Percentiles rank a stretch among this genome's conserved stretches.
Conservation (phyloP, 2,888 invertebrate genomes). For the Drosophila paramelanica region DNA sequence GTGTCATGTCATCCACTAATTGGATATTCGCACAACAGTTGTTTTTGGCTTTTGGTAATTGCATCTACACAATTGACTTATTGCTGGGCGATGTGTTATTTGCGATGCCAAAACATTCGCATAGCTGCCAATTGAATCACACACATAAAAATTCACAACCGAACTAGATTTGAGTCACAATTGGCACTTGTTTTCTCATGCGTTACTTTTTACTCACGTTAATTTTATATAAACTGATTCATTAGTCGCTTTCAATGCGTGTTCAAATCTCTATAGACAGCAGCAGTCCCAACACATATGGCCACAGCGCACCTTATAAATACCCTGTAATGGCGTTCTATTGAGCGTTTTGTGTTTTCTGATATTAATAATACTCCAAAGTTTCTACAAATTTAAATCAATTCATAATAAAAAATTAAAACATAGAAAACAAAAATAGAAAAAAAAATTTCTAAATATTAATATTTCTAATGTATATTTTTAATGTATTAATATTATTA, state of each 20-base stretch:
- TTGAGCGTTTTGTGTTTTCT: background rate
- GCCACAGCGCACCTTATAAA: background rate
- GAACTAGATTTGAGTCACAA: conserved; percentile 56
- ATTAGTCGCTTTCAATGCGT: conserved; percentile 44
- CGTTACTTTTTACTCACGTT: conserved; percentile 45
- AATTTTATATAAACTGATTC: conserved; percentile 39
- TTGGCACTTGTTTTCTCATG: conserved; percentile 55
- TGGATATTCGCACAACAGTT: conserved; percentile 52
- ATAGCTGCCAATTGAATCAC: conserved; percentile 57
- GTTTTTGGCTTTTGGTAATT: conserved; percentile 39
- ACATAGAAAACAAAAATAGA: too few relatives aligned
- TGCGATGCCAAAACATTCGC: conserved; percentile 26
- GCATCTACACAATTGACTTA: conserved; percentile 41
- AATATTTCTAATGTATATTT: too few relatives aligned
- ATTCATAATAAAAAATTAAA: too few relatives aligned
- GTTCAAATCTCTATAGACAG: conserved; percentile 18
- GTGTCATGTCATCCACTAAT: conserved; percentile 51
- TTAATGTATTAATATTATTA: too few relatives aligned
- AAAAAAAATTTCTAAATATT: too few relatives aligned
- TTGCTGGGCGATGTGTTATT: conserved; percentile 29
- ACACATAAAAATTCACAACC: background rate
- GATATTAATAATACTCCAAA: too few relatives aligned
- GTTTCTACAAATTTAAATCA: too few relatives aligned
- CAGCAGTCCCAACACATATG: conserved; percentile 1
- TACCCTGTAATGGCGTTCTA: conserved; percentile 21